A percentile compares a stretch with the other conserved stretches of the same genome.
phyloP scores from a whole-genome alignment of 2,113 vertebrate species.

The Notothenia rossii region DNA sequence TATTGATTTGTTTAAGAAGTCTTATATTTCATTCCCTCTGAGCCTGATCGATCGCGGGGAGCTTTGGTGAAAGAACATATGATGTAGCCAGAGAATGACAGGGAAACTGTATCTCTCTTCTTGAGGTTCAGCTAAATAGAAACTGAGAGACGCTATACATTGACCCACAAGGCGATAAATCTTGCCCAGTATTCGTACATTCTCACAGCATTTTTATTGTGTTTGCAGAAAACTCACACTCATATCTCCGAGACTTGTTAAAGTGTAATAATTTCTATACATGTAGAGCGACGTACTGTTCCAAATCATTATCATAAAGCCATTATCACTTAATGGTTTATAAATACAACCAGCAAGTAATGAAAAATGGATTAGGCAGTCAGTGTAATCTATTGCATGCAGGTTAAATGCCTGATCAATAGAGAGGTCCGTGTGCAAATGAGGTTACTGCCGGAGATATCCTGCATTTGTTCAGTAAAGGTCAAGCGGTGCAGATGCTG shows the following conservation, averaged over 20 bases:
- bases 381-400: constrained; percentile 34
- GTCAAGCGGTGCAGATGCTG: constrained; percentile 45
- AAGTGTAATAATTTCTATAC: background rate
- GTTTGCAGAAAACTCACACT: background rate
- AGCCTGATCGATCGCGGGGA: constrained; percentile 39
- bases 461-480: constrained; percentile 50
- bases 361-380: constrained; percentile 44
- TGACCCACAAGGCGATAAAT: background rate
- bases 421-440: constrained; percentile 39
- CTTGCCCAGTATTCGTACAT: background rate
- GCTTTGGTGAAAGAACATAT: constrained; percentile 59
- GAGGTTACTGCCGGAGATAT: constrained; percentile 30
- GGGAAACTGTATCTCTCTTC: too few species aligned
- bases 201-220: constrained; percentile 16
- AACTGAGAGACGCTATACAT: constrained; percentile 31
- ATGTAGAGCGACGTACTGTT: background rate
- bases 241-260: background rate
- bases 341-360: constrained; percentile 25
- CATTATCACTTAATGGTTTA: constrained; percentile 4
- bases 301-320: background rate
- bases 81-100: constrained; percentile 31
- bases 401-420: constrained; percentile 59
- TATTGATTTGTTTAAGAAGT: constrained; percentile 67
- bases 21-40: constrained; percentile 48
- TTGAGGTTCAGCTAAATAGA: too few species aligned